Evolutionary conservation across 2,888 invertebrate species (phyloP), one percentile per base, ranked within the genome.

Genomic region (Harpagoxenus sublaevis): DNA sequence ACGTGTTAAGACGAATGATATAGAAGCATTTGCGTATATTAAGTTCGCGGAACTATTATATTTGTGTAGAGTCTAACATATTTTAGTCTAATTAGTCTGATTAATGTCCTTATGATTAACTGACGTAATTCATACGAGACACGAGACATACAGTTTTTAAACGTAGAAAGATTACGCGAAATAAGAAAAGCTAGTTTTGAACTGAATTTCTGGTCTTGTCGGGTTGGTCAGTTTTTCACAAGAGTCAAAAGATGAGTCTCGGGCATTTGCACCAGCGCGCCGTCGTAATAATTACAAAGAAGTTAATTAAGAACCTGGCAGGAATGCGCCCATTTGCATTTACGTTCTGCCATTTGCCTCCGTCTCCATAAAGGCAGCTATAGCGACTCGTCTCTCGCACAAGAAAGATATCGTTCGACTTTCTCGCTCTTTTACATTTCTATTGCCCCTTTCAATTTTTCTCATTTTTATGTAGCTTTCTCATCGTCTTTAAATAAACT

Each of bases 301-400:
- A 91, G 91, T 92, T 92, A 92, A 92, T 92, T 92, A 92, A 92
- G 91, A 89, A 89, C 85, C 51, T 78, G 82, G 88, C 87, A 88
- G 87, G 88, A 91, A 89, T 87, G 90, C 88, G 86, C 79, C 88
- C 88, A 90, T 92, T 92, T 92, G 89, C 91, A 91, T 92, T 92
- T 92, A 89, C 88, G 85, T 86, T 86, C 86, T 85, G 78, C 82
- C 82, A 84, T 86, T 85, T 83, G 81, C 88, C 84, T 84, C 78
- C 84, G 84, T 71, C 89, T 45, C 75, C 79, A 71, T 68, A 71
- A 78, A 71, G 68, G 23, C 42, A 55, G 73, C 68, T 66, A 55
- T 79, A 74, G 78, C 45, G 62, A 62, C 83, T 62, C 78, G 60
- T 53, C 9, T 53, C 53, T 77, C 45, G 53, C 42, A 23, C 65